These are phyloP conservation scores for Plagiodera versicolora DNA, from an alignment of 2,888 invertebrate genomes.

Conservation along the genomic window DNA sequence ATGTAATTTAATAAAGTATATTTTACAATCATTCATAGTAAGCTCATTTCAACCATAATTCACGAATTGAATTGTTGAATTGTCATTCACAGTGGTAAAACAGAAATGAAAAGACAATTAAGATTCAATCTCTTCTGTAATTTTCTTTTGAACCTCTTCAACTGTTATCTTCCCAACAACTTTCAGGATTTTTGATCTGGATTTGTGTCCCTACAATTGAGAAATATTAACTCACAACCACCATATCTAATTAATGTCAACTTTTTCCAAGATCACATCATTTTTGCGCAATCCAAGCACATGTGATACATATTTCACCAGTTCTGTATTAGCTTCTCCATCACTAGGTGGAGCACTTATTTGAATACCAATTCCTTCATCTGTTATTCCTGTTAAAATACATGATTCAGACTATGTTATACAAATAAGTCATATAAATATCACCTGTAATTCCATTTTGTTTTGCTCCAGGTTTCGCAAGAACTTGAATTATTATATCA, in stretches of 20 bases:
- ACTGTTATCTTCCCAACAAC: slow-evolving; percentile 56
- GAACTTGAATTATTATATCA: slow-evolving; percentile 64
- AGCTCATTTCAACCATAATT: no score
- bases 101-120: neutral
- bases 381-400: slow-evolving; percentile 56
- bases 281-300: slow-evolving; percentile 71
- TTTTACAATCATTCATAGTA: no score
- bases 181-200: slow-evolving; percentile 61
- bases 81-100: neutral
- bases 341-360: slow-evolving; percentile 81
- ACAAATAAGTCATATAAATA: neutral
- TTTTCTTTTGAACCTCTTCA: slow-evolving; percentile 54
- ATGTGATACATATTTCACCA: slow-evolving; percentile 70
- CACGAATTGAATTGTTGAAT: neutral
- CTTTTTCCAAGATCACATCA: slow-evolving; percentile 64
- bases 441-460: slow-evolving; percentile 63
- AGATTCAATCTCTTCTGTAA: slow-evolving; percentile 49
- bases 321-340: slow-evolving; percentile 77
- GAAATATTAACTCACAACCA: neutral
- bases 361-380: slow-evolving; percentile 72
- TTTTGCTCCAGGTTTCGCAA: slow-evolving; percentile 78
- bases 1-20: no score
- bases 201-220: slow-evolving; percentile 56
- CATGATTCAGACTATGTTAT: neutral
- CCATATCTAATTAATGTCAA: slow-evolving; percentile 23